Evolutionary conservation across 2,113 vertebrate genomes (phyloP).

Genomic region (Megaceryle torquata): DNA sequence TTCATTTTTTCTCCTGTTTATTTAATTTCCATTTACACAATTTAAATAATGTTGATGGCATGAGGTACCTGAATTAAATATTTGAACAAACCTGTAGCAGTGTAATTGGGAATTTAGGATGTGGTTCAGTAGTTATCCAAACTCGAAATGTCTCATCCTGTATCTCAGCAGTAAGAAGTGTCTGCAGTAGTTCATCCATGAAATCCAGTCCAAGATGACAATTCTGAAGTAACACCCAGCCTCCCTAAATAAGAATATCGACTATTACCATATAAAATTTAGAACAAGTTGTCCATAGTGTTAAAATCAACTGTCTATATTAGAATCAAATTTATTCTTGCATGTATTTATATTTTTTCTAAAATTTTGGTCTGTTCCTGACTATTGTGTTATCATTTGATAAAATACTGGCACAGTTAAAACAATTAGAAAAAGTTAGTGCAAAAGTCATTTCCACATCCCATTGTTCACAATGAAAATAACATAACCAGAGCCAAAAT

Average conservation of each 20-base stretch:
- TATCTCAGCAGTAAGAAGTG: slow-evolving; percentile 60
- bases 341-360: not conserved
- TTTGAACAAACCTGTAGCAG: slow-evolving; percentile 75
- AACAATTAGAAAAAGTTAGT: not conserved
- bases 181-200: slow-evolving; percentile 78
- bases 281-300: not conserved
- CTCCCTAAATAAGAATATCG: slow-evolving; percentile 65
- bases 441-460: not conserved
- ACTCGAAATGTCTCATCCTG: slow-evolving; percentile 68
- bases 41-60: not conserved
- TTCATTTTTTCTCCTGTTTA: not conserved
- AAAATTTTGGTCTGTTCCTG: not conserved
- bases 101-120: slow-evolving; percentile 75
- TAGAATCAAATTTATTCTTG: not conserved
- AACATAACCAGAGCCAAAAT: not conserved
- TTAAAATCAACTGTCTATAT: not conserved
- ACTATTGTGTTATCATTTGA: not conserved
- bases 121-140: slow-evolving; percentile 80
- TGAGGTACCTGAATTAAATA: not conserved
- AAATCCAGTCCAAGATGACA: slow-evolving; percentile 80
- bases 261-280: not conserved
- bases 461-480: not conserved
- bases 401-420: not conserved
- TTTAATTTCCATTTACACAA: not conserved
- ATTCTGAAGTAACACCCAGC: slow-evolving; percentile 80